A percentile compares a stretch with the other conserved stretches of the same genome.
These are phyloP conservation scores for Drosophila longiperda DNA, from an alignment of 2,888 invertebrate species.

Conservation along the genomic window DNA sequence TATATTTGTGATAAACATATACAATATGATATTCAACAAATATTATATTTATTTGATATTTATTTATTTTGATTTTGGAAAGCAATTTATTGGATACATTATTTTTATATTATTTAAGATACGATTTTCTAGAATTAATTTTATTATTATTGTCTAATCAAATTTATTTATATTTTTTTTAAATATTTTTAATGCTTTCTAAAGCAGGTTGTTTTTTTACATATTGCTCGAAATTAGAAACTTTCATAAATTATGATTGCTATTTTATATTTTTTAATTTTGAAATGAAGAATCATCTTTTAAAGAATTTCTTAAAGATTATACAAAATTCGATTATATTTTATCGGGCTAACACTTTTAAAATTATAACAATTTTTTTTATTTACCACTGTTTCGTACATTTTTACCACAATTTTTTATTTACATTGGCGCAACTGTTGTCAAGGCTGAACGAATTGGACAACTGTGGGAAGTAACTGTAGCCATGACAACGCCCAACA, in stretches of 20 bases:
- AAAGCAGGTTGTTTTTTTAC: not conserved
- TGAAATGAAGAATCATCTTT: too few species aligned
- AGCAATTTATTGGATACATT: too few species aligned
- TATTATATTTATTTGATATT: too few species aligned
- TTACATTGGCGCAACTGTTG: not conserved
- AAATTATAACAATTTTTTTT: not conserved
- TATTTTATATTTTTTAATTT: not conserved
- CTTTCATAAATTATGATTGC: not conserved
- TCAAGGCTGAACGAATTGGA: slow-evolving; percentile 21
- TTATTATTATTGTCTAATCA: not conserved
- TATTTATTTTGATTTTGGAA: not conserved
- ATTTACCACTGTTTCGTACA: not conserved
- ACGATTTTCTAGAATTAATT: too few species aligned
- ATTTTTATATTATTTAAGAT: too few species aligned
- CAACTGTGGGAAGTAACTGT: slow-evolving; percentile 17
- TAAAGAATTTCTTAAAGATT: not conserved
- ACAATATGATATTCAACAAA: too few species aligned
- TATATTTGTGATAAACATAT: not conserved
- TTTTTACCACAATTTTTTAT: too few species aligned
- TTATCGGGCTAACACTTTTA: not conserved
- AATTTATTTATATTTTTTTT: not conserved
- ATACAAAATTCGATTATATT: not conserved
- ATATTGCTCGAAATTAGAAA: not conserved
- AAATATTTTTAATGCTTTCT: not conserved
- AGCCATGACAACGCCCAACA: slow-evolving; percentile 35